Evolutionary conservation across 2,113 vertebrate species (phyloP), one percentile per base, ranked within the genome.

Genomic region (Heterochromis multidens): DNA sequence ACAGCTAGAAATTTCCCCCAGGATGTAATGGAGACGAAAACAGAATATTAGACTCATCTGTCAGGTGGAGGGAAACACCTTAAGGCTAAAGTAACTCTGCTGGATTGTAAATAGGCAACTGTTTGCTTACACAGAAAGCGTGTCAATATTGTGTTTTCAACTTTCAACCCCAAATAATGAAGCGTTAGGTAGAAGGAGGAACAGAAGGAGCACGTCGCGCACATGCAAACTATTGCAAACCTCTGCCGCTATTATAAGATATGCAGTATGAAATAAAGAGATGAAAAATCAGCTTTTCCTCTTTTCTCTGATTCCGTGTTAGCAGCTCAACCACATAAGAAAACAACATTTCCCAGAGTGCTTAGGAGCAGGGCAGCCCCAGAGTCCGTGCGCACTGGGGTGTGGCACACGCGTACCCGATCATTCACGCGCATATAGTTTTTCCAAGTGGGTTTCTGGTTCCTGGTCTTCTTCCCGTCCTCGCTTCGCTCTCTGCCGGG

Each of bases 261-360:
- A 29, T 7, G 25, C 25, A 79, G 46, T 3, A 1, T 25, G 14
- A 59, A 70, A 61, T 19, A 37, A 61, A 56, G 13, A 43, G 0
- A n/a, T 17, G 9, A 63, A 9, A 56, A 19, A 21, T 1, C 12
- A 19, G 10, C 6, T 29, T 31, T 27, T 21, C 25, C 0, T 17
- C 19, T 6, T 59, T 17, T 31, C 21, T 10, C 2, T 23, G 7
- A 5, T 8, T 70, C 60, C 21, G 3, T 5, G 13, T 0, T 31
- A 11, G 46, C 4, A 0, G 4, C 19, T n/a, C 0, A 6, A 63
- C 29, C 10, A 54, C 0, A 25, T 23, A 17, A 82, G 85, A 83
- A 49, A 82, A 94, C 91, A 0, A 1, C 86, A 92, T 93, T 90
- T 91, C 94, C 94, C 93, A 91, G 61, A 85, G 13, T 90, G 82